Evolutionary conservation across 2,888 invertebrate species (phyloP).

Genomic region (Troides aeacus): DNA sequence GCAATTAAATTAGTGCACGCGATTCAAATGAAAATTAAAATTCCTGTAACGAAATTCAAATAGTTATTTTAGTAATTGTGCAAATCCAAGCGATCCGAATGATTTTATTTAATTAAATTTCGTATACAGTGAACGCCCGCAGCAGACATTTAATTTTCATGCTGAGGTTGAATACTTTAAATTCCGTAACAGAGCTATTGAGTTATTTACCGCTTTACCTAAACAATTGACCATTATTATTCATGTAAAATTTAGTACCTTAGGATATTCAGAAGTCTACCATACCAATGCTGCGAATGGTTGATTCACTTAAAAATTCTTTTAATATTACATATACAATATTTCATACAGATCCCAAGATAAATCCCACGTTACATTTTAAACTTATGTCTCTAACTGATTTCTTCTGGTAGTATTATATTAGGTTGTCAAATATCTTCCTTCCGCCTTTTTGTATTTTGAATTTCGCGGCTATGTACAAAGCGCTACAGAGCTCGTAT

Average conservation of each 20-base stretch:
- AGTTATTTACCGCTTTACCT: slow-evolving; percentile 4
- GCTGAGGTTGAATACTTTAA: not conserved
- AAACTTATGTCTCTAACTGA: too few relatives aligned
- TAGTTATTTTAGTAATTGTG: slow-evolving; percentile 4
- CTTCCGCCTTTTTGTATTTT: too few relatives aligned
- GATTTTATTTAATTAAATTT: slow-evolving; percentile 12
- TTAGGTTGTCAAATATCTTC: too few relatives aligned
- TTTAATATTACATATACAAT: too few relatives aligned
- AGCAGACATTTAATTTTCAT: slow-evolving; percentile 5
- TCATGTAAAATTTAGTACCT: not conserved
- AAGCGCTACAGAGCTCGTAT: too few relatives aligned
- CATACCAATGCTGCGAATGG: not conserved
- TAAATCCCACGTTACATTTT: too few relatives aligned
- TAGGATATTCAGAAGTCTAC: not conserved
- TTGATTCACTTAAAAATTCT: not conserved
- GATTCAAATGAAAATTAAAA: too few relatives aligned
- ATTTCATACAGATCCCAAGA: too few relatives aligned
- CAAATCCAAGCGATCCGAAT: not conserved
- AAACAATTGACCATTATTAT: not conserved
- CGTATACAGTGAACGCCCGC: not conserved
- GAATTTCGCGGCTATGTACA: too few relatives aligned
- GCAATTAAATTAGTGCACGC: too few relatives aligned
- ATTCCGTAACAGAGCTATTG: not conserved
- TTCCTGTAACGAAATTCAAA: not conserved
- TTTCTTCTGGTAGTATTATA: too few relatives aligned